These are phyloP conservation scores for Prosapia bicincta DNA, from an alignment of 2,888 invertebrate genomes.

Conservation along the genomic window DNA sequence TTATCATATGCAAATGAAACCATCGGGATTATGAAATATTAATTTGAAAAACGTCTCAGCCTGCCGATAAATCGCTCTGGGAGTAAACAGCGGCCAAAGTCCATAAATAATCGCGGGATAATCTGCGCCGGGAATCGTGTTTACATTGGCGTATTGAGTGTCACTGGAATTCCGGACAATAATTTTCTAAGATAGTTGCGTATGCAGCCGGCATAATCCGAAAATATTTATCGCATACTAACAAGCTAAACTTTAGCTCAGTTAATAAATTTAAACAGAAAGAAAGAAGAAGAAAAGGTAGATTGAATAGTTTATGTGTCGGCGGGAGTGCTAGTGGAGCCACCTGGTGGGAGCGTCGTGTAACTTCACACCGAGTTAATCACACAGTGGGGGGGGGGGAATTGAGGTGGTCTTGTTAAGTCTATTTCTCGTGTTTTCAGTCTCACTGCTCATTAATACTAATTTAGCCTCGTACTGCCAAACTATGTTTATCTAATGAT, in stretches of 20 bases:
- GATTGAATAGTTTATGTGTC: slow-evolving; percentile 2
- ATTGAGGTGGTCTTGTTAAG: not conserved
- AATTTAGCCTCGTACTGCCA: too few species aligned
- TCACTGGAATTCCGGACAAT: not conserved
- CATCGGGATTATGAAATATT: not conserved
- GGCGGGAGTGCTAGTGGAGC: not conserved
- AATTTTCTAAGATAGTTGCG: not conserved
- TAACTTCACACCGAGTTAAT: slow-evolving; percentile 2
- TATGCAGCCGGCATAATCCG: not conserved
- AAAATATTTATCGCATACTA: not conserved
- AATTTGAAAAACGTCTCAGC: not conserved
- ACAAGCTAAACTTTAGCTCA: not conserved
- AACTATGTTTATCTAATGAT: too few species aligned
- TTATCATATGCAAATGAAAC: not conserved
- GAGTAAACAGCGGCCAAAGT: not conserved
- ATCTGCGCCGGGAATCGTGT: not conserved
- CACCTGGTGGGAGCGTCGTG: not conserved
- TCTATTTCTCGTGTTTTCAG: not conserved
- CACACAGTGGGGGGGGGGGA: not conserved
- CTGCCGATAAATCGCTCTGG: not conserved
- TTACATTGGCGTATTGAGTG: not conserved
- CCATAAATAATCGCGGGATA: not conserved
- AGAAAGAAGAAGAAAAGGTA: not conserved
- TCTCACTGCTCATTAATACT: too few species aligned
- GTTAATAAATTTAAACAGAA: not conserved